Conservation (phyloP, 2,113 vertebrate genomes). For the Laticauda colubrina region DNA sequence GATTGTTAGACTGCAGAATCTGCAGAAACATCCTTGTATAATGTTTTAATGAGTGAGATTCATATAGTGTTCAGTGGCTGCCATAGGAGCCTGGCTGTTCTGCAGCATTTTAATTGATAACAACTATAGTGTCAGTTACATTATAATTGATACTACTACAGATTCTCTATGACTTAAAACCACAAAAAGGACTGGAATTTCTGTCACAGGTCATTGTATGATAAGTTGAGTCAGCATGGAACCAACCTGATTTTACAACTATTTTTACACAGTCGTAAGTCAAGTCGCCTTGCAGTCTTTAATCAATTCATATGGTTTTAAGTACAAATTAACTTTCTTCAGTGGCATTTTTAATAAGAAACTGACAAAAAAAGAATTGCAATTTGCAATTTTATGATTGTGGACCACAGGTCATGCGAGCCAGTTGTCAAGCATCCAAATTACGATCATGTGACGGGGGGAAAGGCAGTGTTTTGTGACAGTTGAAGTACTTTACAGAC, state of each 20-base stretch:
- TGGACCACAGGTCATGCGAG: neutral
- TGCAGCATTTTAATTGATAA: neutral
- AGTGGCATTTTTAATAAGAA: neutral
- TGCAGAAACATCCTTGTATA: neutral
- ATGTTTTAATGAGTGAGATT: neutral
- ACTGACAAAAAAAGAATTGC: neutral
- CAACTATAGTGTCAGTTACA: neutral
- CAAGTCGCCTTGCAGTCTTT: neutral
- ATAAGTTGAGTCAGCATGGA: neutral
- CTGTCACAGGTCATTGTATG: neutral
- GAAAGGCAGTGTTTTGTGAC: neutral
- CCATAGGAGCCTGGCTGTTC: neutral
- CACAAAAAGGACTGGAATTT: neutral
- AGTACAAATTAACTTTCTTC: neutral
- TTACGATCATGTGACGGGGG: neutral
- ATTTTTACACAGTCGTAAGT: neutral
- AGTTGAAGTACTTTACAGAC: neutral
- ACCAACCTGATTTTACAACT: neutral
- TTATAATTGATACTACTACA: neutral
- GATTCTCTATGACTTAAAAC: neutral
- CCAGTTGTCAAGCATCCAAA: neutral
- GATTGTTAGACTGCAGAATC: neutral
- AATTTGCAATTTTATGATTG: neutral
- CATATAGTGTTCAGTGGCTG: neutral
- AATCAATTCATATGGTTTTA: neutral